Base-by-base conservation (phyloP, 2,797 vertebrate species). In the Lepilemur septentrionalis region DNA sequence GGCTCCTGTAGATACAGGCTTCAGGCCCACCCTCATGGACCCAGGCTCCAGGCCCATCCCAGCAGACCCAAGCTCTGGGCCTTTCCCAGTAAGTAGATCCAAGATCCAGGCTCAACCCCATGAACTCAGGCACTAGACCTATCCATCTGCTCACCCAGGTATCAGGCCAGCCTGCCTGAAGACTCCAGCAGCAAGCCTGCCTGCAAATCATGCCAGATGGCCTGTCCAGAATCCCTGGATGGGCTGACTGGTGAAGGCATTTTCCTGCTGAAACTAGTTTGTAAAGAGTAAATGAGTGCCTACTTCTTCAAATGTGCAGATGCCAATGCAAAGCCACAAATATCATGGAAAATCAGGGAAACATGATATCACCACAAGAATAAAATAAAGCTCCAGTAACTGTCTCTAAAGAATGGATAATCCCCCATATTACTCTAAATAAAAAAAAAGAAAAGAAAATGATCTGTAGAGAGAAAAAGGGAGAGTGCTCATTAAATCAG, bases 391-490 rank as follows among this genome's bases (percentile, higher is more conserved):
- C 22, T 8, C n/a, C 72, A 69, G 25, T 35, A 79, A 63, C 38
- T 78, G 25, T 61, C 73, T 70, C 17, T 61, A 17, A 70, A 63
- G 50, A 55, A 81, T 72, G n/a, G 7, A 57, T 22, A 23, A 57
- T 57, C 55, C 55, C 55, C 55, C 55, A 55, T 57, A 57, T 4
- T 57, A 57, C 55, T 57, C 3, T 57, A 57, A 57, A 25, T 23
- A 23, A 57, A 23, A 57, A 57, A 22, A 55, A 55, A 52, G 15
- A 15, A 32, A 48, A 18, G 57, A 96, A 96, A 93, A 91, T 79
- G 88, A 94, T 95, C 80, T 88, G 32, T 70, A 78, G 81, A 61
- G 80, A 81, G 43, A 41, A 93, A 88, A 94, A 92, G 76, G 80
- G 90, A 76, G 46, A 94, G 48, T 43, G 32, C 20, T 93, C 46